These are phyloP conservation scores for Crossaster papposus DNA, from an alignment of 53 echinoderm and acorn worm genomes.

Conservation along the genomic window DNA sequence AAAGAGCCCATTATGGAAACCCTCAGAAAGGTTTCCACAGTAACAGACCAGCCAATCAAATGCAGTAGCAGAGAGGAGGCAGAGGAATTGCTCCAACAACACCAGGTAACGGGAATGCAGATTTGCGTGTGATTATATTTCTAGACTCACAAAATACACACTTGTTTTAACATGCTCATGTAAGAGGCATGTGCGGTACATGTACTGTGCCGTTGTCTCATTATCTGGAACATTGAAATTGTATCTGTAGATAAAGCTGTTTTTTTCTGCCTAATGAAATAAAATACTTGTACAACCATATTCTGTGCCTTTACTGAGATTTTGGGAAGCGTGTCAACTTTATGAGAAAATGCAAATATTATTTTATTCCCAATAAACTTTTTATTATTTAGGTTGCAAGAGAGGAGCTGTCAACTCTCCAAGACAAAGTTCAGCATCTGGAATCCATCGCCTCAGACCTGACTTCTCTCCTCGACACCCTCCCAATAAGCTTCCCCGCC, in stretches of 20 bases:
- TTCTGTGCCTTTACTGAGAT: no score
- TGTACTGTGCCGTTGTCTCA: no score
- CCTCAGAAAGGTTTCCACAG: constrained; percentile 58
- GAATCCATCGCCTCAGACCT: constrained; percentile 47
- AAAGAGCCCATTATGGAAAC: constrained; percentile 36
- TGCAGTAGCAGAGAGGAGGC: constrained; percentile 73
- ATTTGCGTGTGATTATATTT: not conserved
- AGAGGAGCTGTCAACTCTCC: constrained; percentile 55
- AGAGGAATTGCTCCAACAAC: constrained; percentile 57
- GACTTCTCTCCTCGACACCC: constrained; percentile 48
- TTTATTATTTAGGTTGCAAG: constrained; percentile 50
- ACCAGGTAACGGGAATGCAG: constrained; percentile 50
- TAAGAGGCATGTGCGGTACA: no score
- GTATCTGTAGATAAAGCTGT: no score
- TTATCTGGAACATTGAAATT: no score
- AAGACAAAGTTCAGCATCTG: constrained; percentile 49
- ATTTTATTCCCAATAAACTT: not conserved
- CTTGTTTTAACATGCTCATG: no score
- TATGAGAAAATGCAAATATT: not conserved
- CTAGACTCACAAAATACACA: no score
- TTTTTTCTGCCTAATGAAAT: no score
- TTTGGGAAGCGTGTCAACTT: no score
- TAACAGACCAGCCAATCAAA: constrained; percentile 73
- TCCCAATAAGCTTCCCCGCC: not conserved
- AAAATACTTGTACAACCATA: no score